phyloP scores from a whole-genome alignment of 2,888 invertebrate species.

The Phyllotreta striolata region DNA sequence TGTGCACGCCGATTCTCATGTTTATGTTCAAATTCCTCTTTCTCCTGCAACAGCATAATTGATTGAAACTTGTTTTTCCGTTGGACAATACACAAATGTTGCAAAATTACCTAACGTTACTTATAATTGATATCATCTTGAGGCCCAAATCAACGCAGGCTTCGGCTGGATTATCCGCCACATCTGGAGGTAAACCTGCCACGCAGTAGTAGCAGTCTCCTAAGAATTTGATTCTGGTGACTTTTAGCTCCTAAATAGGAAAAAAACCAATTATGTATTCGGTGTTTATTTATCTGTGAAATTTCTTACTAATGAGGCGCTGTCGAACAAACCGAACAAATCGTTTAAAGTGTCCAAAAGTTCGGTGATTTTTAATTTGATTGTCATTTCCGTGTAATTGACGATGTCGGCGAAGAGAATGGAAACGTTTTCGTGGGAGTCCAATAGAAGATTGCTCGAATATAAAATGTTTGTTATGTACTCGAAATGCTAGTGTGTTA shows the following conservation, averaged over 20 bases:
- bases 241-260: constrained; percentile 70
- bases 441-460: constrained; percentile 85
- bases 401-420: constrained; percentile 94
- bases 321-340: constrained; percentile 90
- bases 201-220: constrained; percentile 96
- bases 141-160: constrained; percentile 90
- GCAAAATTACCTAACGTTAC: constrained; percentile 71
- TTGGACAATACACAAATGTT: neutral
- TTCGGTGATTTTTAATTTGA: constrained; percentile 76
- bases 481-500: neutral
- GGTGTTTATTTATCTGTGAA: neutral
- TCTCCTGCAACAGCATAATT: constrained; percentile 64
- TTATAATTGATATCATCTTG: constrained; percentile 92
- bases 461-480: constrained; percentile 13
- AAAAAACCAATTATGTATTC: constrained; percentile 10
- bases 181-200: constrained; percentile 77
- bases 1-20: constrained; percentile 96
- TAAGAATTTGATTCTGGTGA: constrained; percentile 87
- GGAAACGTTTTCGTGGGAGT: constrained; percentile 87
- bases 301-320: constrained; percentile 78
- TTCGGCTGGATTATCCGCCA: constrained; percentile 82
- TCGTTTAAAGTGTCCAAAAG: constrained; percentile 90
- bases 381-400: constrained; percentile 89
- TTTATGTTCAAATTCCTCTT: constrained; percentile 85
- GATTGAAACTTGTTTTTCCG: constrained; percentile 1